Conservation (phyloP, 2,113 vertebrate genomes). For the Ochotona princeps region DNA sequence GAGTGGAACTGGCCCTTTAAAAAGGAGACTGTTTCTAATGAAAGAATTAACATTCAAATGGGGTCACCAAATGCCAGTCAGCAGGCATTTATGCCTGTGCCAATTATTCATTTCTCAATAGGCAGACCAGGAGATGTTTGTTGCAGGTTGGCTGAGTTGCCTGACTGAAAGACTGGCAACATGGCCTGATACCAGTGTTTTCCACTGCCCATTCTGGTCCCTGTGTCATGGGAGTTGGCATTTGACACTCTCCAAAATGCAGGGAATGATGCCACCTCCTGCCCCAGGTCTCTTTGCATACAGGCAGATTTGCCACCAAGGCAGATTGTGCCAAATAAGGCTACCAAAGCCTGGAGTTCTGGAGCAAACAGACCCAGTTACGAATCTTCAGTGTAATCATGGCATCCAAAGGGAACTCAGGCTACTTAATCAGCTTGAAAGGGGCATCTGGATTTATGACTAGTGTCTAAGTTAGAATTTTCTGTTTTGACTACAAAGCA, state of each 20-base stretch:
- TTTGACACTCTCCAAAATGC: conserved; percentile 15
- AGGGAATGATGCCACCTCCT: background rate
- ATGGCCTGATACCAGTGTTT: conserved; percentile 43
- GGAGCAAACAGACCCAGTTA: background rate
- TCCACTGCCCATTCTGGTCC: conserved; percentile 32
- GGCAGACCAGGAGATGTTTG: conserved; percentile 54
- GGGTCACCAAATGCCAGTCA: conserved; percentile 67
- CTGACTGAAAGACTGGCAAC: conserved; percentile 23
- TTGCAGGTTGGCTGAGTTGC: conserved; percentile 58
- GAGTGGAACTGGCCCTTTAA: conserved; percentile 42
- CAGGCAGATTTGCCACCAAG: background rate
- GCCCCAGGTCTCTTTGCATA: conserved; percentile 2
- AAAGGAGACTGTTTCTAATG: conserved; percentile 63
- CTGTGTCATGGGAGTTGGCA: conserved; percentile 15
- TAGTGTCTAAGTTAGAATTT: background rate
- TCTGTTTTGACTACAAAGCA: conserved; percentile 52
- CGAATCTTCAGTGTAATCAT: background rate
- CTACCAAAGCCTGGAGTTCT: background rate
- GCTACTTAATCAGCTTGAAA: conserved; percentile 42
- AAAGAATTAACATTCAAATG: conserved; percentile 74
- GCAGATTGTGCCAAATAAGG: conserved; percentile 28
- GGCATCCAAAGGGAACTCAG: conserved; percentile 23
- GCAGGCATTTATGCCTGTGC: conserved; percentile 65
- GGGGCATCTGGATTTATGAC: conserved; percentile 14
- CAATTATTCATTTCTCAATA: conserved; percentile 69